Percentiles rank a stretch among this genome's conserved stretches.
Evolutionary conservation across 2,113 vertebrate species (phyloP).

Genomic region (Noctilio leporinus): DNA sequence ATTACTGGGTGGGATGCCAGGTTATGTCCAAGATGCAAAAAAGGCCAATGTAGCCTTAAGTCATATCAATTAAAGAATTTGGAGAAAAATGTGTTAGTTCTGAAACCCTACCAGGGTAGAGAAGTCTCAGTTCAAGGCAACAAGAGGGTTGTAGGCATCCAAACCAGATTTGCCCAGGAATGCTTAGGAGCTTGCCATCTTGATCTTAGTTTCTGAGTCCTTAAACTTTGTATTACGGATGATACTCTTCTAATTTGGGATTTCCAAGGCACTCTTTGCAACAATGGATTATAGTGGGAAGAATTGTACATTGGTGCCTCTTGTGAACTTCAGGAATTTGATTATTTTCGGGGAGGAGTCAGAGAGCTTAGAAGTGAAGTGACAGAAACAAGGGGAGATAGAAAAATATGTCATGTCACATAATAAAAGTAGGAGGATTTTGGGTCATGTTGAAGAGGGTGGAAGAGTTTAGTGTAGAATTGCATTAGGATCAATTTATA

Average conservation of each 20-base stretch:
- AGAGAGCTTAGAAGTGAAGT: slow-evolving; percentile 2
- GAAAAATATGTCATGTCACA: neutral
- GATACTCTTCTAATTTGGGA: neutral
- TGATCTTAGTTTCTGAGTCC: slow-evolving; percentile 27
- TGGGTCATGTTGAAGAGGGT: neutral
- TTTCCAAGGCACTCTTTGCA: neutral
- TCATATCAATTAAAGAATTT: neutral
- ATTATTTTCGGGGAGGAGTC: neutral
- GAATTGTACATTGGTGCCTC: neutral
- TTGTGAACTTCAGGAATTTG: neutral
- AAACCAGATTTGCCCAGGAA: neutral
- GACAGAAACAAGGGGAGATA: neutral
- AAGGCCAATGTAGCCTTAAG: neutral
- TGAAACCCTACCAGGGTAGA: neutral
- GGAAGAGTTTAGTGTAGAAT: neutral
- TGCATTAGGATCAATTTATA: neutral
- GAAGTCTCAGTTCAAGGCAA: slow-evolving; percentile 11
- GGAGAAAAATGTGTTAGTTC: neutral
- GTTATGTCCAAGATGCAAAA: neutral
- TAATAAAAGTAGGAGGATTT: neutral
- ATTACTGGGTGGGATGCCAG: neutral
- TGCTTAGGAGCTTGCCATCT: slow-evolving; percentile 3
- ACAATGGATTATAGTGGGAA: neutral
- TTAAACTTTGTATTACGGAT: neutral
- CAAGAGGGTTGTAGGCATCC: slow-evolving; percentile 1